These are phyloP conservation scores for Glomeris maerens DNA, from an alignment of 1,140 invertebrate genomes.

Conservation along the genomic window DNA sequence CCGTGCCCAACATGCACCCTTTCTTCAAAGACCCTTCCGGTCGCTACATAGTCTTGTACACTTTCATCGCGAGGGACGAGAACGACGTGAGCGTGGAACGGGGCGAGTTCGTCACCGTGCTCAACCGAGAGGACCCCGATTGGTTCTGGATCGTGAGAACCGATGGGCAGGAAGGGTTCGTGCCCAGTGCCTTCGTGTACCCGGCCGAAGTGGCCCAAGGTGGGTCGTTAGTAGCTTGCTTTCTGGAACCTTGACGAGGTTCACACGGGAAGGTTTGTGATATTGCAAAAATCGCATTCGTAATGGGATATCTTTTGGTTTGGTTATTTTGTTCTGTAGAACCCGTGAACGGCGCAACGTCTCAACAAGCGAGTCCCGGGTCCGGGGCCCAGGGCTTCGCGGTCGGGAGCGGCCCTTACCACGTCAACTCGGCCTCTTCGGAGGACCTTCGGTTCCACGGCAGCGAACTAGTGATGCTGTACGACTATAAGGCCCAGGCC, in stretches of 20 bases:
- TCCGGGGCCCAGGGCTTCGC: too few relatives aligned
- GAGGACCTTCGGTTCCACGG: slow-evolving; percentile 49
- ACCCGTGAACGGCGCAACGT: too few relatives aligned
- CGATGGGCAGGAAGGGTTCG: slow-evolving; percentile 88
- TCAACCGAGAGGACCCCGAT: slow-evolving; percentile 84
- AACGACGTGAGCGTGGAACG: slow-evolving; percentile 86
- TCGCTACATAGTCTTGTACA: slow-evolving; percentile 80
- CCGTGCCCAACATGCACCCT: slow-evolving; percentile 56
- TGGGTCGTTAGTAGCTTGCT: too few relatives aligned
- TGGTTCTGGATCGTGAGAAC: slow-evolving; percentile 90
- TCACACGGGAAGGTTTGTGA: too few relatives aligned
- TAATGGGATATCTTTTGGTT: too few relatives aligned
- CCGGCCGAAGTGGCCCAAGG: slow-evolving; percentile 66
- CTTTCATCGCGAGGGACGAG: slow-evolving; percentile 80
- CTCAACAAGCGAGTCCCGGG: too few relatives aligned
- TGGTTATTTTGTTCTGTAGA: too few relatives aligned
- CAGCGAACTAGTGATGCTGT: slow-evolving; percentile 81
- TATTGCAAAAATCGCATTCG: too few relatives aligned
- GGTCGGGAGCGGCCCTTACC: background rate
- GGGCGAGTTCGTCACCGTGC: slow-evolving; percentile 83
- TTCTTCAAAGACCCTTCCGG: slow-evolving; percentile 85
- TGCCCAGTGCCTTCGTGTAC: slow-evolving; percentile 87
- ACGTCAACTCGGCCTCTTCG: background rate
- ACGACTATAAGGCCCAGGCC: slow-evolving; percentile 88
- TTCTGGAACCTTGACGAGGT: too few relatives aligned